These are phyloP conservation scores for Myocastor coypus DNA, from an alignment of 2,113 vertebrate genomes.

Conservation along the genomic window DNA sequence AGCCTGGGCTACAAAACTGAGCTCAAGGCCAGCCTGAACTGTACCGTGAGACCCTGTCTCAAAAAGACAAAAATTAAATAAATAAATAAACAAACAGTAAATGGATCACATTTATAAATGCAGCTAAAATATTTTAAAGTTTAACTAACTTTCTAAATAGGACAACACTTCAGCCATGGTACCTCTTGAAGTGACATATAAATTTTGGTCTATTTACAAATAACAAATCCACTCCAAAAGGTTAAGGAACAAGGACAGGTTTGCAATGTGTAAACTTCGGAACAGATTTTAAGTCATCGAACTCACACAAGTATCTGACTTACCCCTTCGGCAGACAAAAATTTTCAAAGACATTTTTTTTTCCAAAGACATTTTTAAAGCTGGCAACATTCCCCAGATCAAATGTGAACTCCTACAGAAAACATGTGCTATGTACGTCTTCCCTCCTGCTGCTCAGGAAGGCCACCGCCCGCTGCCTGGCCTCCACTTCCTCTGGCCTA, in stretches of 20 bases:
- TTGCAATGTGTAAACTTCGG: slow-evolving; percentile 16
- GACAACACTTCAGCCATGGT: neutral
- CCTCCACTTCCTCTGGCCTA: neutral
- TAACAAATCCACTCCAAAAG: neutral
- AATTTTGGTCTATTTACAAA: neutral
- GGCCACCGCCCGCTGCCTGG: neutral
- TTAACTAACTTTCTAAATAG: neutral
- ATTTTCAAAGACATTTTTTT: neutral
- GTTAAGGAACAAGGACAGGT: neutral
- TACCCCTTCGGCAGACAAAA: neutral
- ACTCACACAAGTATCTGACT: neutral
- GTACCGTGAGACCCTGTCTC: too few relatives aligned
- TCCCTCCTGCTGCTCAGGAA: neutral
- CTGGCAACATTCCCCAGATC: neutral
- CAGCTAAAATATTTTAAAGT: neutral
- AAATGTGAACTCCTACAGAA: neutral
- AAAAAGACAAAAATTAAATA: too few relatives aligned
- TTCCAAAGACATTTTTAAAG: neutral
- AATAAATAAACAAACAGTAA: neutral
- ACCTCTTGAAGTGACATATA: neutral
- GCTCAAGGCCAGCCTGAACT: too few relatives aligned
- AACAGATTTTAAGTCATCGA: neutral
- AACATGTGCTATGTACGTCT: neutral
- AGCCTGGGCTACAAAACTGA: too few relatives aligned
- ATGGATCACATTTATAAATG: neutral